Evolutionary conservation across 2,797 vertebrate genomes (phyloP).

Genomic region (Phylloscopus collybita): DNA sequence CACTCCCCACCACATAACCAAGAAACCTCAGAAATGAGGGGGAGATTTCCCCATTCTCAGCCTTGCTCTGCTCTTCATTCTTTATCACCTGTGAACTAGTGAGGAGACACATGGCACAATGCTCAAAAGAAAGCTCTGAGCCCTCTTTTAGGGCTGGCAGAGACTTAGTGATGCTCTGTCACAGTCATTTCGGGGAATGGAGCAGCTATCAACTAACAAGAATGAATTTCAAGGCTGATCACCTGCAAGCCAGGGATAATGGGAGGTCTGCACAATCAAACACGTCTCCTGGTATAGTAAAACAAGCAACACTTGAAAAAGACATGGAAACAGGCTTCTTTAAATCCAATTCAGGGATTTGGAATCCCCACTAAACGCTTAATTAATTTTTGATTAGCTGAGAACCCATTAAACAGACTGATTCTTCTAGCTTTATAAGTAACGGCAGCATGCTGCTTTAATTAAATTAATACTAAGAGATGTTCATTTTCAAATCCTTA

Average conservation of each 20-base stretch:
- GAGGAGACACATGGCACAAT: neutral
- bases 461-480: conserved; percentile 82
- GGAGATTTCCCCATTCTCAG: neutral
- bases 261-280: conserved; percentile 68
- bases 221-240: conserved; percentile 59
- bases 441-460: conserved; percentile 78
- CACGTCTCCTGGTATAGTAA: conserved; percentile 61
- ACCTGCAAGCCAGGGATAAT: conserved; percentile 68
- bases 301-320: conserved; percentile 75
- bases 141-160: conserved; percentile 55
- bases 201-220: conserved; percentile 60
- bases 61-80: neutral
- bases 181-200: conserved; percentile 45
- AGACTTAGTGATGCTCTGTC: conserved; percentile 62
- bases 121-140: conserved; percentile 43
- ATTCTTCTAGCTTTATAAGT: conserved; percentile 78
- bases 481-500: conserved; percentile 79
- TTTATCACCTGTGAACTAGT: neutral
- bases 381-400: conserved; percentile 87
- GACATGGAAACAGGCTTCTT: conserved; percentile 73
- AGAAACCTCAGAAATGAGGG: neutral
- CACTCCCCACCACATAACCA: neutral
- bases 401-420: conserved; percentile 82
- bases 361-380: conserved; percentile 81
- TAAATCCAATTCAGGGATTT: conserved; percentile 79